phyloP scores from a whole-genome alignment of 2,113 vertebrate species.

The Dolichotis patagonum region DNA sequence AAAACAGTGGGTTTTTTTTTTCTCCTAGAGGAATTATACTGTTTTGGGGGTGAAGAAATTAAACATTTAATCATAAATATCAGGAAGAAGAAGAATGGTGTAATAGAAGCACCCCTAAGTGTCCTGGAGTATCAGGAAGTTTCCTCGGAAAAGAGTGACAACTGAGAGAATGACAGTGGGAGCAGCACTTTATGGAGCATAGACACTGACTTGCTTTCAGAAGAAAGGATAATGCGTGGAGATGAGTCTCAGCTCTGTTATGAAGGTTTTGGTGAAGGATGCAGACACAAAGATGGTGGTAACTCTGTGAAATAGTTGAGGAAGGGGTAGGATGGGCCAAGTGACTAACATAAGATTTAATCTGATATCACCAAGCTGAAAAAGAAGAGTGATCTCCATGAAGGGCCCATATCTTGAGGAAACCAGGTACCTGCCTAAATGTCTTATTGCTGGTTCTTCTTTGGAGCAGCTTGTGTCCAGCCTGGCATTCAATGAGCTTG shows the following conservation, averaged over 20 bases:
- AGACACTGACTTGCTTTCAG: not conserved
- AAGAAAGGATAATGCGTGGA: not conserved
- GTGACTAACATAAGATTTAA: not conserved
- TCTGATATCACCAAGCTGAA: not conserved
- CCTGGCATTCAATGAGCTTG: not conserved
- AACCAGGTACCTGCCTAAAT: not conserved
- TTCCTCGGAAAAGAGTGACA: not conserved
- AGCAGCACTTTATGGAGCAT: not conserved
- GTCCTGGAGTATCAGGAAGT: not conserved
- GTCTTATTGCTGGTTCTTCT: not conserved
- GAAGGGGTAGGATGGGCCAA: not conserved
- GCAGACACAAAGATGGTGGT: not conserved
- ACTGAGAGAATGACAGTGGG: not conserved
- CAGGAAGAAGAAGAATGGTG: not conserved
- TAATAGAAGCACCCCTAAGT: not conserved
- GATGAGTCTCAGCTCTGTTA: not conserved
- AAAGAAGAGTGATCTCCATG: not conserved
- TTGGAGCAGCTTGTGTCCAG: not conserved
- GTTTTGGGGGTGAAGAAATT: not conserved
- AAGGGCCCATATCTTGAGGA: not conserved
- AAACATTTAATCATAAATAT: not conserved
- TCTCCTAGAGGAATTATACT: not conserved
- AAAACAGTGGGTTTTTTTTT: not conserved
- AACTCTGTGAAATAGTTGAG: not conserved
- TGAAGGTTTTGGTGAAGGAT: not conserved